These are phyloP conservation scores for Cichladusa arquata DNA, from an alignment of 2,113 vertebrate genomes.

Conservation along the genomic window DNA sequence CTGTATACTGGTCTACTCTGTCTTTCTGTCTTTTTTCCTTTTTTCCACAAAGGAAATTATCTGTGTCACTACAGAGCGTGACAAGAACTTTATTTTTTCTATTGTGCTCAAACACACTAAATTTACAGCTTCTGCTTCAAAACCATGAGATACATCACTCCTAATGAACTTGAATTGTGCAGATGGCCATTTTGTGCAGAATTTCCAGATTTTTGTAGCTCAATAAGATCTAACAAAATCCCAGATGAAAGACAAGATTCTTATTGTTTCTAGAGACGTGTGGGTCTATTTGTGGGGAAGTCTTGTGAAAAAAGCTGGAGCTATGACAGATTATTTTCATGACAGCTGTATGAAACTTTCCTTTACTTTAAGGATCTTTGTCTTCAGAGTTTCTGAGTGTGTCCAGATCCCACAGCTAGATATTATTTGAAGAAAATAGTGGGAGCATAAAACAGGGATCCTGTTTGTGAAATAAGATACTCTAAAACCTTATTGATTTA, in stretches of 20 bases:
- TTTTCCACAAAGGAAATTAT: not conserved
- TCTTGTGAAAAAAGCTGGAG: not conserved
- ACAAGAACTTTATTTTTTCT: not conserved
- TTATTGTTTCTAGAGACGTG: not conserved
- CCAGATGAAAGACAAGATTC: not conserved
- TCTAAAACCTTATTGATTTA: not conserved
- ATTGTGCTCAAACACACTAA: not conserved
- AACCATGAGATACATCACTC: not conserved
- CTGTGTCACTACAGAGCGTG: fast-evolving
- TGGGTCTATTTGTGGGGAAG: not conserved
- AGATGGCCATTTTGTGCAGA: not conserved
- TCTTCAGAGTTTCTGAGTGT: not conserved
- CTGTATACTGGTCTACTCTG: not conserved
- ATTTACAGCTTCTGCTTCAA: not conserved
- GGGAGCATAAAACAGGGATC: not conserved
- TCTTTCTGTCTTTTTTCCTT: not conserved
- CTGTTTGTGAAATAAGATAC: not conserved
- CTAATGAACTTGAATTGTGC: not conserved
- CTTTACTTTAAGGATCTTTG: not conserved
- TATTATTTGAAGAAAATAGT: not conserved
- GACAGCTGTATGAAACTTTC: not conserved
- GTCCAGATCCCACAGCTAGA: not conserved
- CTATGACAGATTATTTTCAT: not conserved
- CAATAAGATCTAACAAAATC: not conserved
- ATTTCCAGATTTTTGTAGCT: not conserved